phyloP scores from a whole-genome alignment of 2,888 invertebrate species.

The Eurytoma adleriae region DNA sequence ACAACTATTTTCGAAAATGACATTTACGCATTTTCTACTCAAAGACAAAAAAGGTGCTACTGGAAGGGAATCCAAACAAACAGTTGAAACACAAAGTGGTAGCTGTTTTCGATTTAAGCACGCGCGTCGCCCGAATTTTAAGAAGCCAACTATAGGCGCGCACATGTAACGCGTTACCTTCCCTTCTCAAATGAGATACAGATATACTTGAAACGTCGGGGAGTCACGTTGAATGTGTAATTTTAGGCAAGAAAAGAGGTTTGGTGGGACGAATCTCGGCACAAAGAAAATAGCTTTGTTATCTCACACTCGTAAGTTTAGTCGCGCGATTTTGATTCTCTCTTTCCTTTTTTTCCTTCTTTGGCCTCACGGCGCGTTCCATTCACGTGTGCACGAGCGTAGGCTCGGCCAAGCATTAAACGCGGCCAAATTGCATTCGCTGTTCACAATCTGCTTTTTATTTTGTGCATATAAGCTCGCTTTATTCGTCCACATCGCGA shows the following conservation, averaged over 20 bases:
- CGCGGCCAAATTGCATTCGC: conserved; percentile 36
- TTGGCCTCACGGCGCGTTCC: background rate
- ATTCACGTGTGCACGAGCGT: conserved; percentile 12
- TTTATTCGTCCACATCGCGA: conserved; percentile 14
- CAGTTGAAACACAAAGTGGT: conserved; percentile 39
- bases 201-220: conserved; percentile 33
- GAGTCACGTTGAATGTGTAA: conserved; percentile 58
- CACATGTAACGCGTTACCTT: conserved; percentile 5
- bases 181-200: conserved; percentile 46
- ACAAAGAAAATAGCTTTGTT: conserved; percentile 58
- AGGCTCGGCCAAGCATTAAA: conserved; percentile 37
- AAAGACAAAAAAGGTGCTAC: no score
- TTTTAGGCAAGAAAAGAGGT: conserved; percentile 25
- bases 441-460: conserved; percentile 29
- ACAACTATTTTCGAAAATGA: no score
- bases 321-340: conserved; percentile 34
- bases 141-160: conserved; percentile 48
- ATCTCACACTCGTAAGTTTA: conserved; percentile 54
- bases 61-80: conserved; percentile 17
- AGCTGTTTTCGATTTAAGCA: conserved; percentile 42
- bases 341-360: background rate
- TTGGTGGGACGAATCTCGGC: conserved; percentile 42
- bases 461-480: background rate
- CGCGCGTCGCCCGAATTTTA: conserved; percentile 41
- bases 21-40: no score